Evolutionary conservation across 2,113 vertebrate genomes (phyloP).

Genomic region (Panthera tigris): DNA sequence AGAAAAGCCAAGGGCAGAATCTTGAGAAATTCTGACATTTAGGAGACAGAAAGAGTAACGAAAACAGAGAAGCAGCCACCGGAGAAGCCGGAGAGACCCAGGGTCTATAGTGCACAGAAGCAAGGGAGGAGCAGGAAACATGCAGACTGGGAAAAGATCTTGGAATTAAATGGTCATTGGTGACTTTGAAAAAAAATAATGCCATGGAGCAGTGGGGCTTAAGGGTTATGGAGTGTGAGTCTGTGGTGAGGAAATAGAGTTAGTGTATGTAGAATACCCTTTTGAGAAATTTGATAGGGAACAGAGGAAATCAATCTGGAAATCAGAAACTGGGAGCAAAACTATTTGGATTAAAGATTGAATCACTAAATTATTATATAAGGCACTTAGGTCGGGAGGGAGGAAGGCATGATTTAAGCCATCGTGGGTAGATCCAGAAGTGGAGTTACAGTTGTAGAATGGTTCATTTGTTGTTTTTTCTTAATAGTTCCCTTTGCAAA

Average conservation of each 20-base stretch:
- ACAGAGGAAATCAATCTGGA: background rate
- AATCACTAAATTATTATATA: background rate
- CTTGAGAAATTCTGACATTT: background rate
- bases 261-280: too few relatives aligned
- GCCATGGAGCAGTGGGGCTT: background rate
- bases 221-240: accelerated
- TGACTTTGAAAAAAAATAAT: background rate
- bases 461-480: background rate
- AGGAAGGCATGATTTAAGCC: background rate
- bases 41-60: background rate
- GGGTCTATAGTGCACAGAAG: background rate
- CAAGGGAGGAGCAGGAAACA: background rate
- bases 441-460: background rate
- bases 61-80: background rate
- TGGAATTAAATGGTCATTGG: background rate
- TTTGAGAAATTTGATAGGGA: background rate
- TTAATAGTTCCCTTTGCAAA: background rate
- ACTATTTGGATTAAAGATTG: background rate
- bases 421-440: background rate
- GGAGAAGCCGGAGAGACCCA: background rate
- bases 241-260: background rate
- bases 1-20: conserved; percentile 6
- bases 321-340: background rate
- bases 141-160: background rate
- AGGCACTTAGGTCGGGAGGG: background rate